Evolutionary conservation across 2,888 invertebrate species (phyloP).

Genomic region (Eumacrocentrus americanus): DNA sequence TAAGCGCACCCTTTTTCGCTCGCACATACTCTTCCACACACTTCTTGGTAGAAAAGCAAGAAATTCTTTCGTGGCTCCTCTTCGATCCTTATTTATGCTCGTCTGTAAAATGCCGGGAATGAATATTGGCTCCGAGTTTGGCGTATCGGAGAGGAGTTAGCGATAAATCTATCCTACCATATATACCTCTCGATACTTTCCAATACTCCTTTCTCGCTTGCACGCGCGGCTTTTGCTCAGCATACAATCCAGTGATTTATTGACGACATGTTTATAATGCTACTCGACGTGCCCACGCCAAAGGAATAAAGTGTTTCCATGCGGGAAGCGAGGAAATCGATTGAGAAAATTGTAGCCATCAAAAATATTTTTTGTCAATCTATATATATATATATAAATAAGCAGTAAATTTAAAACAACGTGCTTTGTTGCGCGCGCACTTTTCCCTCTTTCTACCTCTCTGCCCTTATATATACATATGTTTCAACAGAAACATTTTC

Average conservation of each 20-base stretch:
- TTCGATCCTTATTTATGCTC: slow-evolving; percentile 36
- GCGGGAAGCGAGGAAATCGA: slow-evolving; percentile 23
- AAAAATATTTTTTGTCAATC: no score
- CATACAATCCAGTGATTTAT: slow-evolving; percentile 48
- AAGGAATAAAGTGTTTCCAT: slow-evolving; percentile 34
- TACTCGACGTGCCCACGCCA: slow-evolving; percentile 29
- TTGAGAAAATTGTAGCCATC: neutral
- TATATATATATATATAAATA: no score
- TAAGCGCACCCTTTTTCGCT: slow-evolving; percentile 5
- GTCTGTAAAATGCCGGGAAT: slow-evolving; percentile 35
- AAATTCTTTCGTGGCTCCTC: slow-evolving; percentile 20
- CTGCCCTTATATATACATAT: neutral
- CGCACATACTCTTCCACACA: neutral
- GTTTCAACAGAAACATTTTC: slow-evolving; percentile 28
- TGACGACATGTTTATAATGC: slow-evolving; percentile 51
- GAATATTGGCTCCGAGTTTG: slow-evolving; percentile 36
- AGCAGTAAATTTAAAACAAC: no score
- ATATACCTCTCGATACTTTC: slow-evolving; percentile 14
- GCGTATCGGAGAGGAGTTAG: slow-evolving; percentile 29
- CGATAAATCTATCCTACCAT: slow-evolving; percentile 23
- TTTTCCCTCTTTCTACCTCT: neutral
- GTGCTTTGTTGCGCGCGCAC: no score
- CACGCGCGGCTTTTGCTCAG: slow-evolving; percentile 26
- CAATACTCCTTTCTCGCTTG: slow-evolving; percentile 25
- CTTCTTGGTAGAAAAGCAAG: slow-evolving; percentile 6